Conservation (phyloP, 2,113 vertebrate genomes). For the Macaca nemestrina region DNA sequence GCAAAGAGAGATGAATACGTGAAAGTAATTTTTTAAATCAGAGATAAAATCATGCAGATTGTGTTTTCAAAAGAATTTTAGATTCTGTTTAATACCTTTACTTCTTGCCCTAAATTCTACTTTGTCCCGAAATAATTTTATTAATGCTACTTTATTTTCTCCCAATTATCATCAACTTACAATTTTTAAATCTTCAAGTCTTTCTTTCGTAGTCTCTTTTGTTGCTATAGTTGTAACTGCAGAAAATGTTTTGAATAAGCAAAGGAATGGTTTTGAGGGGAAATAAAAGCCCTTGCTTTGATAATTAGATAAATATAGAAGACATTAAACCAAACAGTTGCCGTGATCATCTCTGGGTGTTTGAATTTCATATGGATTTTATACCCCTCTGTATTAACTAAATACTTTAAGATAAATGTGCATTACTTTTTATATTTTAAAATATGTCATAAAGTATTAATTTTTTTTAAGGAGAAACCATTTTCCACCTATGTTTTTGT, state of each 20-base stretch:
- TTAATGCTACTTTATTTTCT: background rate
- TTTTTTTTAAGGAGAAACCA: background rate
- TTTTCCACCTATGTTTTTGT: background rate
- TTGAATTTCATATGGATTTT: background rate
- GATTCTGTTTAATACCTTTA: background rate
- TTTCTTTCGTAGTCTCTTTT: background rate
- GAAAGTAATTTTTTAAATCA: constrained; percentile 14
- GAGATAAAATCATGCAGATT: background rate
- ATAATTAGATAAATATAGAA: background rate
- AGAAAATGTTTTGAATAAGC: background rate
- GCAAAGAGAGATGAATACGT: background rate
- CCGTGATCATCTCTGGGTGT: background rate
- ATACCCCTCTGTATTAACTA: background rate
- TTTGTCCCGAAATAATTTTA: background rate
- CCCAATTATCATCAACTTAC: background rate
- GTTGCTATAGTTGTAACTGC: background rate
- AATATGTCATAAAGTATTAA: background rate
- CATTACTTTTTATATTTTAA: background rate
- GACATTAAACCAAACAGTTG: background rate
- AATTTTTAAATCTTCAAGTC: background rate
- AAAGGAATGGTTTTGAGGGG: background rate
- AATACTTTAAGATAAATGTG: background rate
- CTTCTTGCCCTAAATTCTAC: background rate
- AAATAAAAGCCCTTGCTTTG: background rate
- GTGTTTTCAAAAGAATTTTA: background rate